Evolutionary conservation across 2,888 invertebrate species (phyloP).

Genomic region (Lepetodrilus schrolli): DNA sequence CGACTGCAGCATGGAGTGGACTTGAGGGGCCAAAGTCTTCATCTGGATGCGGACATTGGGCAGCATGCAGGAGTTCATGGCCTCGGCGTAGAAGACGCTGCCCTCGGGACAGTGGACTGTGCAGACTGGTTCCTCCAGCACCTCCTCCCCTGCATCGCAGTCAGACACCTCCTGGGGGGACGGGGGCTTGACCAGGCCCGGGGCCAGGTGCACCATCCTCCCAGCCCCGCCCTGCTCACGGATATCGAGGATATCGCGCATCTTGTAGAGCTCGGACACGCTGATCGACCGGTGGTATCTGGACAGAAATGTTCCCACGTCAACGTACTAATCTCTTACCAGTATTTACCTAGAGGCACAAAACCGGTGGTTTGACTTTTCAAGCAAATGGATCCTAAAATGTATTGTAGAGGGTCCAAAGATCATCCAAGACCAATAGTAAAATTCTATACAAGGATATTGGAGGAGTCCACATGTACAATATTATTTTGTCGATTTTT

Average conservation of each 20-base stretch:
- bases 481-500: no score
- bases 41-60: conserved; percentile 80
- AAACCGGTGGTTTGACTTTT: no score
- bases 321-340: no score
- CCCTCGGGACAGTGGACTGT: conserved; percentile 80
- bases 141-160: conserved; percentile 43
- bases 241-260: conserved; percentile 86
- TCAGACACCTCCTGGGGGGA: conserved; percentile 37
- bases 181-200: conserved; percentile 48
- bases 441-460: no score
- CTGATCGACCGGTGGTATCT: conserved; percentile 81
- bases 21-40: conserved; percentile 80
- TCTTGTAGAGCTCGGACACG: conserved; percentile 77
- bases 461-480: no score
- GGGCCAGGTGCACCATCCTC: conserved; percentile 81
- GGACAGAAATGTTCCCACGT: background rate
- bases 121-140: conserved; percentile 79
- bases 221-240: conserved; percentile 80
- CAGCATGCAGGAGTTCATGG: conserved; percentile 81
- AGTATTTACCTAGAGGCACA: no score
- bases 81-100: conserved; percentile 82
- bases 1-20: conserved; percentile 82
- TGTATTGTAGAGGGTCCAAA: no score
- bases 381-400: no score
- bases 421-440: no score